A percentile compares a stretch with the other conserved stretches of the same genome.
Conservation (phyloP, 2,113 vertebrate genomes). For the Morphnarchus princeps region DNA sequence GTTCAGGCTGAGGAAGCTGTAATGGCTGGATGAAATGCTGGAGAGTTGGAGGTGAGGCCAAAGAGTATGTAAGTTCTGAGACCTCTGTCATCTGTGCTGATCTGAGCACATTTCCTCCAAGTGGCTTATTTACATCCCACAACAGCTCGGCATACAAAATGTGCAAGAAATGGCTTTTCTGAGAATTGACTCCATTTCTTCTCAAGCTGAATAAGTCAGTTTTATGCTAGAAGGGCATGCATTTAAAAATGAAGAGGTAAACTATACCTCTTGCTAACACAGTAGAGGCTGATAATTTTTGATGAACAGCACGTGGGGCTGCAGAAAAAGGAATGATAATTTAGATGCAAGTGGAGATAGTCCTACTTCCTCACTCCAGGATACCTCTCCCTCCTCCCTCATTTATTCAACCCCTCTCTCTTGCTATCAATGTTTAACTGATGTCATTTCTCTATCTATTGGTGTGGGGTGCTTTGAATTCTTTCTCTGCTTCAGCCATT, state of each 20-base stretch:
- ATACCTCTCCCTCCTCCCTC: not conserved
- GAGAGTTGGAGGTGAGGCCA: not conserved
- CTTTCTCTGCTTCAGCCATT: not conserved
- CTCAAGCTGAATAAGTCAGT: not conserved
- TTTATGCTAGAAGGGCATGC: not conserved
- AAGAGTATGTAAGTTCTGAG: not conserved
- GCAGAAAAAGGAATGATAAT: not conserved
- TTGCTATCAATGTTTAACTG: not conserved
- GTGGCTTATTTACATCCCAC: not conserved
- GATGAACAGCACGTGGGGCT: not conserved
- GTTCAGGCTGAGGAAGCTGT: not conserved
- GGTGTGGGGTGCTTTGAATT: not conserved
- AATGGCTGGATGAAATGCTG: not conserved
- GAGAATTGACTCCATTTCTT: not conserved
- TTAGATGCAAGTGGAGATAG: not conserved
- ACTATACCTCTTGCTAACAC: not conserved
- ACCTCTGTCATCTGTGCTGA: not conserved
- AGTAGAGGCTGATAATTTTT: not conserved
- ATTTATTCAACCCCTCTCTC: rapidly evolving
- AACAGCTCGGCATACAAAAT: not conserved
- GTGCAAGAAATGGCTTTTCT: not conserved
- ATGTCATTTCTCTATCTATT: not conserved
- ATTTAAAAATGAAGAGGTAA: not conserved
- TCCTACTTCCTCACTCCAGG: not conserved
- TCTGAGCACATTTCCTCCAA: rapidly evolving